A percentile compares a stretch with the other conserved stretches of the same genome.
phyloP scores from a whole-genome alignment of 30 jellyfish, hydroid and myxozoan species.

The Mastigias papua region DNA sequence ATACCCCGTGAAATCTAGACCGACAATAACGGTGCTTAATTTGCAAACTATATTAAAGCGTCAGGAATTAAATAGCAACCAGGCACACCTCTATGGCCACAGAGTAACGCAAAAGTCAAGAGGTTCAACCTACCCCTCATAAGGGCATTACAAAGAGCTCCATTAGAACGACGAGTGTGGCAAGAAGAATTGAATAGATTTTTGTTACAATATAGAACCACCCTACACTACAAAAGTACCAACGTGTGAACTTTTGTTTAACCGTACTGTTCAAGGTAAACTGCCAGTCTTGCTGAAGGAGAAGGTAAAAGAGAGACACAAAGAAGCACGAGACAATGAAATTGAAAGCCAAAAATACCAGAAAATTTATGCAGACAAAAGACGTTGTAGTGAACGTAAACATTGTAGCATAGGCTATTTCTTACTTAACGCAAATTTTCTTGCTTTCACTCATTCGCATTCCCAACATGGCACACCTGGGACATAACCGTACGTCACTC shows the following conservation, averaged over 20 bases:
- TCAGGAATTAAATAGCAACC: conserved; percentile 28
- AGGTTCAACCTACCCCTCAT: background rate
- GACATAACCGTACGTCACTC: too few relatives aligned
- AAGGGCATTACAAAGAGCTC: conserved; percentile 27
- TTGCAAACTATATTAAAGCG: conserved; percentile 10
- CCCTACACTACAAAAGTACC: conserved; percentile 17
- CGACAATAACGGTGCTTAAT: background rate
- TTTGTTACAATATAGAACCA: conserved; percentile 15
- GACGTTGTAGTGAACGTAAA: too few relatives aligned
- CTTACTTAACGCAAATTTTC: too few relatives aligned
- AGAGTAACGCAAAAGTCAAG: conserved; percentile 17
- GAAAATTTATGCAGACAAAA: conserved; percentile 5
- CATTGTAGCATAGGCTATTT: too few relatives aligned
- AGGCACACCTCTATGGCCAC: conserved; percentile 26
- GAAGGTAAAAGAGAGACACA: background rate
- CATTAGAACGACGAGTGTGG: conserved; percentile 14
- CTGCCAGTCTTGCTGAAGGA: conserved; percentile 13
- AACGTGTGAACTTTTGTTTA: background rate
- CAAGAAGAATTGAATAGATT: conserved; percentile 28
- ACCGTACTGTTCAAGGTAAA: conserved; percentile 1
- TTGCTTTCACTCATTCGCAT: too few relatives aligned
- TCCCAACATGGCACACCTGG: too few relatives aligned
- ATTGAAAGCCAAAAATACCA: background rate
- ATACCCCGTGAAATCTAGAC: background rate
- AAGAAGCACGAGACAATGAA: conserved; percentile 3